Evolutionary conservation across 2,888 invertebrate species (phyloP), one percentile per base, ranked within the genome.

Genomic region (Platycnemis pennipes): DNA sequence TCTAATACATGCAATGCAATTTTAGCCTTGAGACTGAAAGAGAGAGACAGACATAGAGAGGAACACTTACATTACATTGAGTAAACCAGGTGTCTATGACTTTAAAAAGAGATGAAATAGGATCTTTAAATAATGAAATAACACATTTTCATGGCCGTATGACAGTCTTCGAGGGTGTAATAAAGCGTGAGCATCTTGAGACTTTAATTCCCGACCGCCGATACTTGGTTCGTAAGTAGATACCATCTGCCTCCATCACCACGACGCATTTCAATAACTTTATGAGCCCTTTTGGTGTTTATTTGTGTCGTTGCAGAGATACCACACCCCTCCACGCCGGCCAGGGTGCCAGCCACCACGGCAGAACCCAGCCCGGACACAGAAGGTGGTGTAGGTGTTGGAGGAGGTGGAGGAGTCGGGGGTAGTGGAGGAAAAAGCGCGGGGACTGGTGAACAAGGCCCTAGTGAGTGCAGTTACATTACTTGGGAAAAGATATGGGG

Each of bases 301-400:
- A 49, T 94, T 85, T 94, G 77, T 94, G 45, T 94, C 87, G 53
- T 94, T 94, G 94, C 94, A 94, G 94, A 85, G 63, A 94, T 94
- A 44, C 94, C 94, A 44, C 94, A 94, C 94, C 94, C 94, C 87
- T 94, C 94, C n/a, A 88, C 94, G 22, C 85, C 94, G 86, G 87
- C 85, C n/a, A 87, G 94, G 94, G 46, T 87, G 85, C 94, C 94
- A 63, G 94, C 87, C 63, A 87, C 94, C 49, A 94, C 94, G 63
- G 87, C 87, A 56, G 88, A 94, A 87, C 94, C 94, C 86, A 63
- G 85, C 63, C 94, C 94, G 87, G 94, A 94, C 45, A 88, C 91
- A 5, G 91, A 91, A 44, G 63, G 63, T 91, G 91, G 63, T 44
- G 63, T 56, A 63, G 91, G 91, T 42, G 91, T 56, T n/a, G 91